Evolutionary conservation across 2,797 vertebrate species (phyloP).

Genomic region (Otolemur crassicaudatus): DNA sequence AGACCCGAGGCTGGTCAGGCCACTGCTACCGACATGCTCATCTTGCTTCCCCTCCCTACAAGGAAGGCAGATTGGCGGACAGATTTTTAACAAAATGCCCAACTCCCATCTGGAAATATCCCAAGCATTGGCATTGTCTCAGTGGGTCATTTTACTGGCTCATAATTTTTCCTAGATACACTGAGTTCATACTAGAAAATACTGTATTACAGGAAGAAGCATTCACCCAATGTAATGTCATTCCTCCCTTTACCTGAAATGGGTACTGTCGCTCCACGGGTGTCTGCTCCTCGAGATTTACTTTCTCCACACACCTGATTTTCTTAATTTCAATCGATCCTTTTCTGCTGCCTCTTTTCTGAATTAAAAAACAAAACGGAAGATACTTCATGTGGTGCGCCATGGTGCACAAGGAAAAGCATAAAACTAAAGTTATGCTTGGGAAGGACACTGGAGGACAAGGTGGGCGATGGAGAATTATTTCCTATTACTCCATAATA

Average conservation of each 20-base stretch:
- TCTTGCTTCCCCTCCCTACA: neutral
- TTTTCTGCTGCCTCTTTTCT: constrained; percentile 85
- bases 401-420: neutral
- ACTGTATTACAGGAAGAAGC: neutral
- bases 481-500: neutral
- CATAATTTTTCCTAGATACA: neutral
- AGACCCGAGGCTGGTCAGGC: neutral
- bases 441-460: neutral
- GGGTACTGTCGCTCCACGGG: constrained; percentile 82
- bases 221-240: neutral
- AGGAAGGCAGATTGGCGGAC: neutral
- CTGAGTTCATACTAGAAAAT: neutral
- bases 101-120: neutral
- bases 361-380: constrained; percentile 44
- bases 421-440: neutral
- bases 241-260: constrained; percentile 84
- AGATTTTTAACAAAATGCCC: neutral
- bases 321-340: constrained; percentile 82
- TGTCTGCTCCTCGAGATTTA: constrained; percentile 82
- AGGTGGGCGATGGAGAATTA: neutral
- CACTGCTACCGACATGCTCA: neutral
- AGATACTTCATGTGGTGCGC: neutral
- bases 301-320: constrained; percentile 83
- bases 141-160: neutral
- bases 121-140: neutral